A percentile compares a stretch with the other conserved stretches of the same genome.
Evolutionary conservation across 2,797 vertebrate species (phyloP).

Genomic region (Clarias fuscus): DNA sequence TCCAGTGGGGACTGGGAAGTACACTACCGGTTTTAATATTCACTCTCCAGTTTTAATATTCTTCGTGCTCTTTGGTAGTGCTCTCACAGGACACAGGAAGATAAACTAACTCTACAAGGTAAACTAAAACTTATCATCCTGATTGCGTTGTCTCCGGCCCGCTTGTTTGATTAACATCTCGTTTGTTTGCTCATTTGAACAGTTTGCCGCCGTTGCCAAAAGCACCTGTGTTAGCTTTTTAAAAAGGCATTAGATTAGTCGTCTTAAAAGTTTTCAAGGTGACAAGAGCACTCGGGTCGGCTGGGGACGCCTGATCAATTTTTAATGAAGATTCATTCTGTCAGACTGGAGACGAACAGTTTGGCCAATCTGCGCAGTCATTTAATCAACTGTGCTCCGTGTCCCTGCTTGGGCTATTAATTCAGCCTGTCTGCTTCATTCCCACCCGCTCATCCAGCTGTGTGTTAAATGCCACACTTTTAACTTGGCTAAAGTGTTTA

Average conservation of each 20-base stretch:
- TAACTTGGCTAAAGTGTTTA: neutral
- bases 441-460: constrained; percentile 19
- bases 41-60: constrained; percentile 14
- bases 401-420: constrained; percentile 45
- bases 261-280: constrained; percentile 48
- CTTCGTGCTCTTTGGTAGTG: neutral
- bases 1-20: neutral
- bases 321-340: constrained; percentile 58
- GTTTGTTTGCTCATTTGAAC: constrained; percentile 26
- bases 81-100: constrained; percentile 18
- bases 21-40: too few species aligned
- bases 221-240: neutral
- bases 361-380: constrained; percentile 48
- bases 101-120: constrained; percentile 1
- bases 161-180: constrained; percentile 36
- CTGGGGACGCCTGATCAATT: constrained; percentile 41
- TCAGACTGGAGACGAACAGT: constrained; percentile 46
- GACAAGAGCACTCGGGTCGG: constrained; percentile 28
- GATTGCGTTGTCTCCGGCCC: constrained; percentile 5
- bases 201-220: neutral
- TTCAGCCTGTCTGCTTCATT: constrained; percentile 51
- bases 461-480: constrained; percentile 21
- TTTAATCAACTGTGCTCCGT: constrained; percentile 49
- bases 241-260: constrained; percentile 26
- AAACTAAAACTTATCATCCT: constrained; percentile 8